Conservation (phyloP, 1,140 invertebrate genomes). For the Mercenaria mercenaria region DNA sequence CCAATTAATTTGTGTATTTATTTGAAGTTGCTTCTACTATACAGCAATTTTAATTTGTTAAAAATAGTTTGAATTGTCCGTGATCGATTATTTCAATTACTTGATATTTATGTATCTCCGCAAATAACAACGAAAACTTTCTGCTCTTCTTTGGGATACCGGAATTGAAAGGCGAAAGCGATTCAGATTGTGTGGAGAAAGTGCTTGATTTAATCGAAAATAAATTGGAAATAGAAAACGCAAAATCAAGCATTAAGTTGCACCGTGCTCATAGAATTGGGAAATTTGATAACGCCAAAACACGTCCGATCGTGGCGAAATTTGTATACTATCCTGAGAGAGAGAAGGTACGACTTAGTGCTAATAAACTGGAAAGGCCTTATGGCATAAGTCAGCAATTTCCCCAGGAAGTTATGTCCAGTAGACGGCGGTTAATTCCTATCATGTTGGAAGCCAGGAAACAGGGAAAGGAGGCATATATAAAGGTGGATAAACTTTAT, state of each 20-base stretch:
- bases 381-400: background rate
- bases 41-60: too few species aligned
- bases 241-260: background rate
- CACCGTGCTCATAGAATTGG: constrained; percentile 7
- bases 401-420: background rate
- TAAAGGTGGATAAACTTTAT: background rate
- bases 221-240: background rate
- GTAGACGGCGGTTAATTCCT: background rate
- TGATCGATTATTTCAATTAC: too few species aligned
- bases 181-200: background rate
- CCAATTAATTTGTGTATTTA: too few species aligned
- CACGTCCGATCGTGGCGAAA: background rate
- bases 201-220: background rate
- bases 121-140: too few species aligned
- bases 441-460: background rate
- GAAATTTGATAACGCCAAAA: background rate
- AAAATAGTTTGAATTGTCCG: too few species aligned
- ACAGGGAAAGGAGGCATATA: background rate
- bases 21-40: too few species aligned
- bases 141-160: background rate
- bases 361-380: background rate
- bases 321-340: background rate
- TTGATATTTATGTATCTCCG: too few species aligned
- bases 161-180: background rate
- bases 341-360: background rate